phyloP scores from a whole-genome alignment of 1,140 invertebrate genomes.

The Venustaconcha ellipsiformis region DNA sequence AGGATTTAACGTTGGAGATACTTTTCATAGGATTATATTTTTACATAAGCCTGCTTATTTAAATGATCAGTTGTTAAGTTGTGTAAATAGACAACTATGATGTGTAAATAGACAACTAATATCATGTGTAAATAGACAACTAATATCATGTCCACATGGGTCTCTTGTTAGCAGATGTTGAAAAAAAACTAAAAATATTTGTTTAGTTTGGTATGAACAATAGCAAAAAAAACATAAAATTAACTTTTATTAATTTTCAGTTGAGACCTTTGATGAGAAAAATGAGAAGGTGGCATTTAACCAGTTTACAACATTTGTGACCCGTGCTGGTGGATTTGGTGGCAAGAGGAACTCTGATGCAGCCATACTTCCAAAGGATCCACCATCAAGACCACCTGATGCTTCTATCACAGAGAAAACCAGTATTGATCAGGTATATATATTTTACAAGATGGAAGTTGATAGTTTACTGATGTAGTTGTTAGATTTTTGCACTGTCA shows the following conservation, averaged over 20 bases:
- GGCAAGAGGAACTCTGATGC: slow-evolving; percentile 81
- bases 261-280: slow-evolving; percentile 78
- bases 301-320: slow-evolving; percentile 80
- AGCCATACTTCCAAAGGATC: slow-evolving; percentile 74
- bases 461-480: too few species aligned
- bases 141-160: too few species aligned
- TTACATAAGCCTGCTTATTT: too few species aligned
- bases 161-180: too few species aligned
- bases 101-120: too few species aligned
- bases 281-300: slow-evolving; percentile 76
- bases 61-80: too few species aligned
- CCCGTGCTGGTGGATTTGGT: slow-evolving; percentile 89
- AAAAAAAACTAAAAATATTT: background rate
- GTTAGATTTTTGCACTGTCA: too few species aligned
- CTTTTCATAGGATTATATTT: too few species aligned
- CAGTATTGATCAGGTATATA: slow-evolving; percentile 81
- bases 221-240: slow-evolving; percentile 5
- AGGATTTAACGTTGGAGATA: too few species aligned
- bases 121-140: too few species aligned
- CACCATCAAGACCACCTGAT: slow-evolving; percentile 84
- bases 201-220: background rate
- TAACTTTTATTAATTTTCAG: slow-evolving; percentile 69
- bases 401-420: slow-evolving; percentile 81
- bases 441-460: background rate
- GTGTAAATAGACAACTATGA: too few species aligned